Evolutionary conservation across 2,797 vertebrate species (phyloP).

Genomic region (Myotis vivesi): DNA sequence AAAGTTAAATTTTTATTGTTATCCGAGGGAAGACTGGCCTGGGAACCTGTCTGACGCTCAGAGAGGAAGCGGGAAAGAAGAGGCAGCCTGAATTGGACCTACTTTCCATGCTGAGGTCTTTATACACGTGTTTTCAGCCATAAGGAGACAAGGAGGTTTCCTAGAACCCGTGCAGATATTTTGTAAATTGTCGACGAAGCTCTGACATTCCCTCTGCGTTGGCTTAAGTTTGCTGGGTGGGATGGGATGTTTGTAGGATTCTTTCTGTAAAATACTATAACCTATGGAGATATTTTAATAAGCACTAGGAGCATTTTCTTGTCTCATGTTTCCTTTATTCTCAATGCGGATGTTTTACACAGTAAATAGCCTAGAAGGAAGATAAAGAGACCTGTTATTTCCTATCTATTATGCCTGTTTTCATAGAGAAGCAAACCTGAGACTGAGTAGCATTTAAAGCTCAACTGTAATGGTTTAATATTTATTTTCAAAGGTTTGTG

Average conservation of each 20-base stretch:
- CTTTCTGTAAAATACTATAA: constrained; percentile 47
- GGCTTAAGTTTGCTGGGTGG: not conserved
- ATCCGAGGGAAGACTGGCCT: not conserved
- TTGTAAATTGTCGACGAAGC: constrained; percentile 6
- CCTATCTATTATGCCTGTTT: not conserved
- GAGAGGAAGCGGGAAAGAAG: not conserved
- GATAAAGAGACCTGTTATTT: constrained; percentile 43
- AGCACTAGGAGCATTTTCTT: not conserved
- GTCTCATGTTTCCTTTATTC: constrained; percentile 28
- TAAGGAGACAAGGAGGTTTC: not conserved
- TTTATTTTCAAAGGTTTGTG: not conserved
- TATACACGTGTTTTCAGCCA: constrained; percentile 26
- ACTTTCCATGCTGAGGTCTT: not conserved
- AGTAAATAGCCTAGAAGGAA: constrained; percentile 31
- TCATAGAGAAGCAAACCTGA: constrained; percentile 1
- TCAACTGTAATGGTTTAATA: constrained; percentile 36
- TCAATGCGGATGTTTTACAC: not conserved
- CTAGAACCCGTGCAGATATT: constrained; percentile 14
- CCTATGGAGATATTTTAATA: constrained; percentile 50
- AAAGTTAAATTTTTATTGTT: constrained; percentile 31
- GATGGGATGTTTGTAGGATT: constrained; percentile 32
- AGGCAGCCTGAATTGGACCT: not conserved
- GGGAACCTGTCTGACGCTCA: constrained; percentile 44
- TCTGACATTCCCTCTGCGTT: not conserved
- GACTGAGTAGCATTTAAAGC: constrained; percentile 25